Evolutionary conservation across 2,113 vertebrate species (phyloP).

Genomic region (Eidolon helvum): DNA sequence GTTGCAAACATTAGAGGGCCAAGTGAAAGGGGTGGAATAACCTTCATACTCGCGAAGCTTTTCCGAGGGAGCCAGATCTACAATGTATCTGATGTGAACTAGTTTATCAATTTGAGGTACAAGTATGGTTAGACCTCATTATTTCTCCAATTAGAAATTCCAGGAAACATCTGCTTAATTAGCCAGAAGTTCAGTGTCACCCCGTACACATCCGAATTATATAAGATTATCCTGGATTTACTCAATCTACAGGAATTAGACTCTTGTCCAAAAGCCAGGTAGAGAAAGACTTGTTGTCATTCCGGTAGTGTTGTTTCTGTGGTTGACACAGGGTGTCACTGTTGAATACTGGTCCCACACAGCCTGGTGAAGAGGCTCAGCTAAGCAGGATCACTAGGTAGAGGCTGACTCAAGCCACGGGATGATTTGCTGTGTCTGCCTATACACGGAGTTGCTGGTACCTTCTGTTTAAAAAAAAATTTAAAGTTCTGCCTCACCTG

Average conservation of each 20-base stretch:
- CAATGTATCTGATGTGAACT: not conserved
- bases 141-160: not conserved
- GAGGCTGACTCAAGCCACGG: no score
- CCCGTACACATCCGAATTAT: not conserved
- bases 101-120: not conserved
- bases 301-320: not conserved
- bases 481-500: not conserved
- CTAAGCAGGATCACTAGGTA: rapidly evolving
- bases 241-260: not conserved
- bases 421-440: not conserved
- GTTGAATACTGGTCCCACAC: not conserved
- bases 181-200: not conserved
- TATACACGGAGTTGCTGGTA: not conserved
- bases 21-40: not conserved
- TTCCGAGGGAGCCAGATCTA: not conserved
- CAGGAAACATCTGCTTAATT: not conserved
- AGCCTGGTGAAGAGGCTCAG: not conserved
- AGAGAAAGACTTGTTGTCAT: not conserved
- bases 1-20: not conserved
- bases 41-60: not conserved
- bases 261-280: not conserved
- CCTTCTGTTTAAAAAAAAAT: not conserved
- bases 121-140: not conserved
- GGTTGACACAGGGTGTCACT: not conserved
- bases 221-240: not conserved